phyloP scores from a whole-genome alignment of 2,888 invertebrate species.

The Laothoe populi region DNA sequence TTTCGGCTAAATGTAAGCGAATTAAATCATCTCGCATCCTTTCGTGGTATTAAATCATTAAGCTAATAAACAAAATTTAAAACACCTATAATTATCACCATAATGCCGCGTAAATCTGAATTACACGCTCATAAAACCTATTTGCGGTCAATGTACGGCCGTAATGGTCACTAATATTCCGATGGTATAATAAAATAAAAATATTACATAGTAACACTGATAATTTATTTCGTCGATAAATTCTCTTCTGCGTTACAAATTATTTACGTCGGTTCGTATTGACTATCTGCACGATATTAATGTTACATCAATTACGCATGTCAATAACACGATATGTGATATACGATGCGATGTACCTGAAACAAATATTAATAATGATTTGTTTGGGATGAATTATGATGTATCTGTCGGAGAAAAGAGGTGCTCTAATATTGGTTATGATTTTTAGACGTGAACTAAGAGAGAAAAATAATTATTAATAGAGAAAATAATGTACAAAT shows the following conservation, averaged over 20 bases:
- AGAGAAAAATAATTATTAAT: no score
- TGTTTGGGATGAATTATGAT: slow-evolving; percentile 9
- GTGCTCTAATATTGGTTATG: background rate
- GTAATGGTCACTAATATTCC: background rate
- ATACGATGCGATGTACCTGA: slow-evolving; percentile 48
- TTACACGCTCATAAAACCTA: slow-evolving; percentile 22
- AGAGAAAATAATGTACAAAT: no score
- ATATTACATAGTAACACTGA: slow-evolving; percentile 26
- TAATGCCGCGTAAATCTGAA: slow-evolving; percentile 11
- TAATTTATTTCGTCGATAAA: slow-evolving; percentile 45
- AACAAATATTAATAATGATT: slow-evolving; percentile 42
- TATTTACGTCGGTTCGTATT: slow-evolving; percentile 28
- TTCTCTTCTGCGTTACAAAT: slow-evolving; percentile 28
- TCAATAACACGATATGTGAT: slow-evolving; percentile 39
- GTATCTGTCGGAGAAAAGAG: slow-evolving; percentile 6
- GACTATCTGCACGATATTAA: slow-evolving; percentile 48
- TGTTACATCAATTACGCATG: slow-evolving; percentile 44
- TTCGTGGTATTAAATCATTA: background rate
- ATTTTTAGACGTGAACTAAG: background rate
- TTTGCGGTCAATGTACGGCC: slow-evolving; percentile 12
- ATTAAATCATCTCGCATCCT: background rate
- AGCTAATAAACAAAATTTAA: slow-evolving; percentile 12
- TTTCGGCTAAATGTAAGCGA: background rate
- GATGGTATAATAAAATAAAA: slow-evolving; percentile 16
- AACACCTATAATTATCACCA: slow-evolving; percentile 12